Evolutionary conservation across 2,113 vertebrate species (phyloP).

Genomic region (Ahaetulla prasina): DNA sequence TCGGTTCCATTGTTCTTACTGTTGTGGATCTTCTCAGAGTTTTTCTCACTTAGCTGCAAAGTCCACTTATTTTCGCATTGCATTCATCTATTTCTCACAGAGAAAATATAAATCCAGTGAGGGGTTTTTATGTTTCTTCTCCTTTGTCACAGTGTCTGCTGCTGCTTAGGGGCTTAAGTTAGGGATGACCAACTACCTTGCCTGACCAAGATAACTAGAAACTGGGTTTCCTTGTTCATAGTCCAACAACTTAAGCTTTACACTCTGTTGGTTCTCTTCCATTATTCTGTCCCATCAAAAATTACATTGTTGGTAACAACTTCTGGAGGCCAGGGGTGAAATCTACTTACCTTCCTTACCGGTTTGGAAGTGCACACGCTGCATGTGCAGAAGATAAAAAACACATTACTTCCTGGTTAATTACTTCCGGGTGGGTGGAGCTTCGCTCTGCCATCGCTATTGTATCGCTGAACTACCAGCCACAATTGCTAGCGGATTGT

Average conservation of each 20-base stretch:
- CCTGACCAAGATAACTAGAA: background rate
- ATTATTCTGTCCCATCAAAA: background rate
- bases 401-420: too few species aligned
- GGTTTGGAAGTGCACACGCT: too few species aligned
- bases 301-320: background rate
- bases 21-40: background rate
- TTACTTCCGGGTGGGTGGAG: too few species aligned
- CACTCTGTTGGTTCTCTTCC: background rate
- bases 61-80: background rate
- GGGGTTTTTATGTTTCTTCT: background rate
- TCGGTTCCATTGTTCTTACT: background rate
- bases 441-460: too few species aligned
- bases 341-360: too few species aligned
- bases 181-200: background rate
- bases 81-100: background rate
- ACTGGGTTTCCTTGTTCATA: background rate
- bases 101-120: background rate
- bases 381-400: too few species aligned
- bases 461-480: too few species aligned
- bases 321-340: too few species aligned
- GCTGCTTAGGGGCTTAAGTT: background rate
- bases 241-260: background rate
- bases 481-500: too few species aligned
- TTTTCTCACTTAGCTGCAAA: background rate
- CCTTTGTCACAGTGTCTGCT: background rate